Evolutionary conservation across 1,140 invertebrate genomes (phyloP).

Genomic region (Drosophila leontia): DNA sequence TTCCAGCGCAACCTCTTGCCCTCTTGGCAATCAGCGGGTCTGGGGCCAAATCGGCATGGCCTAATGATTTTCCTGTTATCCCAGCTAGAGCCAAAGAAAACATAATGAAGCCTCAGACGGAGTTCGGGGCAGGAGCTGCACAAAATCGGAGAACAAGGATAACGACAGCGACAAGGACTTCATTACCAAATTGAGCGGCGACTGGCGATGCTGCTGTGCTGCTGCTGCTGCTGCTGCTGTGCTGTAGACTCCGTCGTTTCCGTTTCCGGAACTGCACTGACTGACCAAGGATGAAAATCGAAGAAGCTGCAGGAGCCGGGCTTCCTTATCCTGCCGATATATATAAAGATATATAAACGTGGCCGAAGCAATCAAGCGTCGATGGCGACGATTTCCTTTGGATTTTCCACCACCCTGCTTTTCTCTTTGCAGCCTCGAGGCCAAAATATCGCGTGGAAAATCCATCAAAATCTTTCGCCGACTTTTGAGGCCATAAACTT

Average conservation of each 20-base stretch:
- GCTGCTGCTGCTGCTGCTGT: constrained; percentile 37
- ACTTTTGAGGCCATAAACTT: constrained; percentile 83
- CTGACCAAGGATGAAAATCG: constrained; percentile 43
- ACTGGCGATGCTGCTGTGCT: constrained; percentile 41
- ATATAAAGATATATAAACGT: constrained; percentile 80
- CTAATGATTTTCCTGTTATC: constrained; percentile 83
- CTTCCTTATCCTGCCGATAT: constrained; percentile 33
- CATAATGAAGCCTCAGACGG: constrained; percentile 70
- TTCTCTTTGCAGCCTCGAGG: constrained; percentile 25
- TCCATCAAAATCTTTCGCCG: constrained; percentile 72
- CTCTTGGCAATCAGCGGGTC: constrained; percentile 64
- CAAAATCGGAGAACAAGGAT: constrained; percentile 25
- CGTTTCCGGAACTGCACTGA: constrained; percentile 74
- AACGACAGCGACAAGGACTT: constrained; percentile 66
- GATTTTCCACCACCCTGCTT: constrained; percentile 27
- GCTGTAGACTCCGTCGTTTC: constrained; percentile 56
- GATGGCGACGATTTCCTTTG: constrained; percentile 71
- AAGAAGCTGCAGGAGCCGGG: constrained; percentile 69
- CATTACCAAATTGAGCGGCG: constrained; percentile 82
- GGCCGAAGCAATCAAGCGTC: constrained; percentile 75
- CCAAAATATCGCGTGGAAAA: constrained; percentile 67
- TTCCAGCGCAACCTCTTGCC: constrained; percentile 21
- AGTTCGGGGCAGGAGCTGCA: constrained; percentile 12
- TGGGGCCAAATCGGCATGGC: constrained; percentile 72
- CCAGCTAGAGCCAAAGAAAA: constrained; percentile 64